Conservation (phyloP, 2,888 invertebrate genomes). For the Oithona nana region DNA sequence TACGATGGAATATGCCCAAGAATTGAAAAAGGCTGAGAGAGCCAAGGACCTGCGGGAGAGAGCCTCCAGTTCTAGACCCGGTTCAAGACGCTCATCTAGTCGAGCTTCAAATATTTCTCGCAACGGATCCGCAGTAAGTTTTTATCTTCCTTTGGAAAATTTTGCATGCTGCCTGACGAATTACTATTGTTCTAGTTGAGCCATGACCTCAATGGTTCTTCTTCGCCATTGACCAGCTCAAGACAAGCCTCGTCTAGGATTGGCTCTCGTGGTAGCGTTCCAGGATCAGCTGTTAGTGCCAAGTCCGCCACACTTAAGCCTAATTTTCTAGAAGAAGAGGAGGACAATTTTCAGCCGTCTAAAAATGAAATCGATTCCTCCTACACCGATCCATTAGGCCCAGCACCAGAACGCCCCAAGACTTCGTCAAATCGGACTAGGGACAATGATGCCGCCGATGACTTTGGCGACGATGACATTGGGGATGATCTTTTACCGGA, state of each 20-base stretch:
- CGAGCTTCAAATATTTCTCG: constrained; percentile 18
- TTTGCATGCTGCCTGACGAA: background rate
- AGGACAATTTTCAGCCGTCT: background rate
- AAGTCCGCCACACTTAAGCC: constrained; percentile 26
- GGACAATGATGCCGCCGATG: constrained; percentile 42
- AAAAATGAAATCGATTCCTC: constrained; percentile 29
- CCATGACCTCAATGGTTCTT: background rate
- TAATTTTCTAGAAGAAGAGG: background rate
- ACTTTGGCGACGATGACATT: constrained; percentile 49
- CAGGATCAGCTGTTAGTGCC: background rate
- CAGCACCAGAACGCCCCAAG: constrained; percentile 33
- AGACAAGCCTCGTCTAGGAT: background rate
- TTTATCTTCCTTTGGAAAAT: background rate
- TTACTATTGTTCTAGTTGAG: background rate
- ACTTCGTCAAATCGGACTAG: constrained; percentile 24
- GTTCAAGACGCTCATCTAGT: constrained; percentile 21
- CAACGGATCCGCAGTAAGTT: constrained; percentile 12
- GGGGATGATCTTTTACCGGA: constrained; percentile 53
- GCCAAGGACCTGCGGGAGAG: constrained; percentile 24
- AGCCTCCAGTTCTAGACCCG: constrained; percentile 22
- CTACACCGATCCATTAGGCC: constrained; percentile 39
- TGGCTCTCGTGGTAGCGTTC: background rate
- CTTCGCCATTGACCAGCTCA: background rate
- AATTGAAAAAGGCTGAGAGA: constrained; percentile 52
- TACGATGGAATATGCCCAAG: constrained; percentile 59